Evolutionary conservation across 2,888 invertebrate genomes (phyloP), one percentile per base, ranked within the genome.

Genomic region (Melolontha melolontha): DNA sequence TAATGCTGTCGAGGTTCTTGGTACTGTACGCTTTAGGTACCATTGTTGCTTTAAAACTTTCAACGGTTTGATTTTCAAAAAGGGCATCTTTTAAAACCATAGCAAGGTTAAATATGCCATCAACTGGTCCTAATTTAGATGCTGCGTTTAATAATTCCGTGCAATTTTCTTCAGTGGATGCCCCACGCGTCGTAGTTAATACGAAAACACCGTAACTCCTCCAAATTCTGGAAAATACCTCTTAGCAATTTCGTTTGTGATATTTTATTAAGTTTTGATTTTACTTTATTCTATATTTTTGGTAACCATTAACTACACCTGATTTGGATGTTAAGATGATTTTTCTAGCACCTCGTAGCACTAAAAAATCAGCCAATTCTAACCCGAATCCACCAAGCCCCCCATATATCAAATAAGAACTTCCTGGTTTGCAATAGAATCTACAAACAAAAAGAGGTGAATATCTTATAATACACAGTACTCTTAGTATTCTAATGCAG

Each of bases 331-430:
- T 93, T 0, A 97, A 85, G 1, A 96, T 87, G 10, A 97, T 75
- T 72, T 92, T 91, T 74, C 85, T 88, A 0, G 92, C 95, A 0
- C 96, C 96, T 71, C 96, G 87, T 59, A 92, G 81, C 55, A 95
- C 87, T 76, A 98, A 84, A 94, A 95, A 96, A 76, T 95, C 92
- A 0, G 91, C 90, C 54, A 97, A 82, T 81, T 97, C 97, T 54
- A 97, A 84, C 5, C 97, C 97, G 78, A 97, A 95, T 0, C 97
- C 97, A 49, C 97, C 97, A 0, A 97, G 86, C 50, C 97, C 96
- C 10, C 93, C 93, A 0, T 90, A 85, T 5, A 93, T 86, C 0
- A 93, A 77, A 83, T 92, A 84, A 1, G 66, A 54, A 29, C 52
- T 40, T 2, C 63, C 54, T 2, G 71, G 70, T 49, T 71, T 59